A percentile compares a stretch with the other conserved stretches of the same genome.
Conservation (phyloP, 2,113 vertebrate species). For the Amphiprion percula region DNA sequence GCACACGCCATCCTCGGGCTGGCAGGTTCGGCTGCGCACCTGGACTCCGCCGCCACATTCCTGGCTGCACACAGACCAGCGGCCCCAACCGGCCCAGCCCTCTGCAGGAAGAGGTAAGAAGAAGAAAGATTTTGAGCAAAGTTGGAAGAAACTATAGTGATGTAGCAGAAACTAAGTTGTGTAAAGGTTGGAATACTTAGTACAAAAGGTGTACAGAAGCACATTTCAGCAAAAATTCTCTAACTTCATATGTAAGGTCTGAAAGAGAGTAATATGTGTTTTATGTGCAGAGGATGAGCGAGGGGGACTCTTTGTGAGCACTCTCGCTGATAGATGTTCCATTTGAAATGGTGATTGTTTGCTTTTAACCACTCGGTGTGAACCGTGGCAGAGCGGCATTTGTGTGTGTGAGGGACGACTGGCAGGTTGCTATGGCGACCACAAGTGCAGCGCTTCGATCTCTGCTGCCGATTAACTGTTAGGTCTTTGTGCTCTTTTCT, state of each 20-base stretch:
- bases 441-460: conserved; percentile 73
- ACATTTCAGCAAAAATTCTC: background rate
- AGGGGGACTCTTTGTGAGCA: conserved; percentile 30
- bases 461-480: conserved; percentile 67
- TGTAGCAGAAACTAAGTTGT: background rate
- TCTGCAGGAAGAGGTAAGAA: conserved; percentile 81
- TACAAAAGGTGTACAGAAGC: background rate
- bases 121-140: conserved; percentile 3
- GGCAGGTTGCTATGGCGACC: conserved; percentile 78
- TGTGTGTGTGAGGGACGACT: conserved; percentile 21
- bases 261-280: conserved; percentile 36
- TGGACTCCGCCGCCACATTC: conserved; percentile 97
- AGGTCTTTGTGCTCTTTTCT: conserved; percentile 72
- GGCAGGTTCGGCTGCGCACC: conserved; percentile 91
- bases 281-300: conserved; percentile 18
- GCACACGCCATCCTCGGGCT: conserved; percentile 89
- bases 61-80: conserved; percentile 96
- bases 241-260: conserved; percentile 1
- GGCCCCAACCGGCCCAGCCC: conserved; percentile 94
- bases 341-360: conserved; percentile 62
- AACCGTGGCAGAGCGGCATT: conserved; percentile 20
- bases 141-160: background rate
- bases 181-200: background rate
- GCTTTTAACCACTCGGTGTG: conserved; percentile 48
- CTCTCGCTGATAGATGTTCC: conserved; percentile 4